Percentiles rank a stretch among this genome's conserved stretches.
Conservation (phyloP, 2,888 invertebrate genomes). For the Idaea dimidiata region DNA sequence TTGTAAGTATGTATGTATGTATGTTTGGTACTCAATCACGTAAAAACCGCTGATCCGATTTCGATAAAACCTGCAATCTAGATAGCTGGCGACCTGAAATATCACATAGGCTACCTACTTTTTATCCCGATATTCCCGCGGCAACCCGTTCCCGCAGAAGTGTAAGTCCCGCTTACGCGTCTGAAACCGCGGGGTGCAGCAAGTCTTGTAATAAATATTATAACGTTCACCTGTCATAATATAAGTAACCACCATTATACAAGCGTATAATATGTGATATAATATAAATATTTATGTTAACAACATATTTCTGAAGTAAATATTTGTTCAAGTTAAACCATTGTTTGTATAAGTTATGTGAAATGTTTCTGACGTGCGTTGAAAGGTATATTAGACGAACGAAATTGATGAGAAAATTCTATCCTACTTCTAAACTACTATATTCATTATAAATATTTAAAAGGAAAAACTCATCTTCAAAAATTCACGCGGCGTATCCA, state of each 20-base stretch:
- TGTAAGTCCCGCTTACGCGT: no score
- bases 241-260: not conserved
- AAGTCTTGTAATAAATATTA: no score
- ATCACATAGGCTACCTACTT: not conserved
- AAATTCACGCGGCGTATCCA: no score
- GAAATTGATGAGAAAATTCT: not conserved
- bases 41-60: not conserved
- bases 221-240: not conserved
- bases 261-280: not conserved
- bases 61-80: not conserved
- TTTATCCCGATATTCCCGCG: not conserved
- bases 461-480: no score
- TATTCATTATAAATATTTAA: no score
- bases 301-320: not conserved
- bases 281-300: not conserved
- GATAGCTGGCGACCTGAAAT: not conserved
- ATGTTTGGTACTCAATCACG: not conserved
- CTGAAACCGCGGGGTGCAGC: not conserved
- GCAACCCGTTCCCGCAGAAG: no score
- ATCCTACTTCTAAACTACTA: no score
- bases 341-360: not conserved
- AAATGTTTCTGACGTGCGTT: not conserved
- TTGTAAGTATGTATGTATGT: no score
- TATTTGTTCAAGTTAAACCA: not conserved
- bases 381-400: not conserved